Conservation (phyloP, 2,113 vertebrate species). For the Hydrolagus affinis region DNA sequence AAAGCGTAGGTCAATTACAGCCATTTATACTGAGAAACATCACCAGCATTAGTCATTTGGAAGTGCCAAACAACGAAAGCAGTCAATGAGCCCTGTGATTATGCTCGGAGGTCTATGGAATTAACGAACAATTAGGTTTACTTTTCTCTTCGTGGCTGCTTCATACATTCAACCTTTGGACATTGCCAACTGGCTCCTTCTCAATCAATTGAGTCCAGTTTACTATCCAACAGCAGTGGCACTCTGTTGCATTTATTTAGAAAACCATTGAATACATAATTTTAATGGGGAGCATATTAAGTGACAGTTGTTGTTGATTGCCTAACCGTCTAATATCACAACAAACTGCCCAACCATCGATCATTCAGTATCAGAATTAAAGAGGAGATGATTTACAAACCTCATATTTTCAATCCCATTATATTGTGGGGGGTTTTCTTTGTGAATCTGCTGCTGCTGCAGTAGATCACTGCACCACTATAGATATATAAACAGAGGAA, state of each 20-base stretch:
- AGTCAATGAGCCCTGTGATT: constrained; percentile 1
- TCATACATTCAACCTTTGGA: too few relatives aligned
- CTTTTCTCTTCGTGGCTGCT: not conserved
- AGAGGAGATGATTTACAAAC: not conserved
- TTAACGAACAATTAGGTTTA: not conserved
- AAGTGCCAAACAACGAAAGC: not conserved
- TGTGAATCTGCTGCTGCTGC: not conserved
- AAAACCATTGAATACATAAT: constrained; percentile 3
- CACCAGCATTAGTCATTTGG: not conserved
- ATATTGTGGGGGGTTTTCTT: too few relatives aligned
- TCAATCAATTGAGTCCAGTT: not conserved
- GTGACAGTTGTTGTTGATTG: not conserved
- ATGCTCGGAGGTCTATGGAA: not conserved
- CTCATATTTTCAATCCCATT: not conserved
- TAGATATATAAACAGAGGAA: not conserved
- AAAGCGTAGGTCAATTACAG: constrained; percentile 15
- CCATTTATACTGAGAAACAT: not conserved
- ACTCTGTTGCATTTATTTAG: not conserved
- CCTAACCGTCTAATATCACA: not conserved
- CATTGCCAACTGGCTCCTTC: not conserved
- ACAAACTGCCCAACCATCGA: not conserved
- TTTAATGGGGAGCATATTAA: not conserved
- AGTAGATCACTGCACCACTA: not conserved
- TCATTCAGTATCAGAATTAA: not conserved
- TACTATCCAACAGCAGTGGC: not conserved